Percentiles rank a stretch among this genome's conserved stretches.
These are phyloP conservation scores for Erebia aethiops DNA, from an alignment of 2,888 invertebrate genomes.

Conservation along the genomic window DNA sequence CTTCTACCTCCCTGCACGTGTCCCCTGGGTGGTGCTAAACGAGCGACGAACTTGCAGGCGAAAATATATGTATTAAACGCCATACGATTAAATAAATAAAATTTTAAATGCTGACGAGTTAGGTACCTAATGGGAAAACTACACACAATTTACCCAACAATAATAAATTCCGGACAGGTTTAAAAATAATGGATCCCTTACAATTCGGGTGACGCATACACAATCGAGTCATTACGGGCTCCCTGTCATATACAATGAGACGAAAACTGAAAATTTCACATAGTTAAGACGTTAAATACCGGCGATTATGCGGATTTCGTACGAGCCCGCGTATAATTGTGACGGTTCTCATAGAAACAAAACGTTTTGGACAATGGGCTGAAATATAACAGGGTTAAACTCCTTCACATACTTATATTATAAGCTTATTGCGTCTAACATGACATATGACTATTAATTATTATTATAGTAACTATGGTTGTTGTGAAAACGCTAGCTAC, in stretches of 20 bases:
- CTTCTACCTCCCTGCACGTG: no score
- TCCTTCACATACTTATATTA: slow-evolving; percentile 74
- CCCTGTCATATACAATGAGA: slow-evolving; percentile 69
- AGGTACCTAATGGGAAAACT: slow-evolving; percentile 18
- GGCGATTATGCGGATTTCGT: slow-evolving; percentile 80
- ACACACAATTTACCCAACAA: slow-evolving; percentile 21
- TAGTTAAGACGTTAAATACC: slow-evolving; percentile 80
- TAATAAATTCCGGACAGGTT: slow-evolving; percentile 17
- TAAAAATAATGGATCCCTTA: slow-evolving; percentile 31
- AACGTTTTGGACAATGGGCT: slow-evolving; percentile 77
- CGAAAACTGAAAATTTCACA: slow-evolving; percentile 74
- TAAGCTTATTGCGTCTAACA: slow-evolving; percentile 71
- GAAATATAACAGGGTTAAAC: slow-evolving; percentile 78
- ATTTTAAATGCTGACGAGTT: background rate
- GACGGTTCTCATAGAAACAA: slow-evolving; percentile 80
- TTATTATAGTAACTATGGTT: slow-evolving; percentile 34
- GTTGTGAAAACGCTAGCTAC: slow-evolving; percentile 44
- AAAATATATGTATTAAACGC: no score
- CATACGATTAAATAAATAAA: no score
- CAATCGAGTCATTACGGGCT: slow-evolving; percentile 58
- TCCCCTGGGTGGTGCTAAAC: no score
- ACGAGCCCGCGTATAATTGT: slow-evolving; percentile 72
- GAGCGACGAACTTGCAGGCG: no score
- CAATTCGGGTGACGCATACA: slow-evolving; percentile 47
- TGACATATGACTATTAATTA: slow-evolving; percentile 78